phyloP scores from a whole-genome alignment of 1,140 invertebrate species.

The Lepidurus packardi region DNA sequence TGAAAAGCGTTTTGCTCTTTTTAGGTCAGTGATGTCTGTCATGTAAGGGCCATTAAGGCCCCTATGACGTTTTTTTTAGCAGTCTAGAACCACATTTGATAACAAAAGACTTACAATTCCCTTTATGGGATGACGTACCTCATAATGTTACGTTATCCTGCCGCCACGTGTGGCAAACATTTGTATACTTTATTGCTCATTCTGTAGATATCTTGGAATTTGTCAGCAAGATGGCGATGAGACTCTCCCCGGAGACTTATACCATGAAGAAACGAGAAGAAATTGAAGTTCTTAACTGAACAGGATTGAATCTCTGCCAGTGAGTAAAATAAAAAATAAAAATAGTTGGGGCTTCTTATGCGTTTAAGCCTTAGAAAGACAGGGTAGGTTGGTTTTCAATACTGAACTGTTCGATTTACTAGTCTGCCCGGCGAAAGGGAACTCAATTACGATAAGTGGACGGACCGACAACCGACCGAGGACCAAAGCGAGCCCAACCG shows the following conservation, averaged over 20 bases:
- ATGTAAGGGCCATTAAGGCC: not conserved
- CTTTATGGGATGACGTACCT: too few relatives aligned
- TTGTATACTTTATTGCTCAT: too few relatives aligned
- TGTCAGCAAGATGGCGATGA: too few relatives aligned
- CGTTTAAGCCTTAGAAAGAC: not conserved
- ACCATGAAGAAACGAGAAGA: too few relatives aligned
- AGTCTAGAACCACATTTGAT: not conserved
- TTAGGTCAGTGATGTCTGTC: not conserved
- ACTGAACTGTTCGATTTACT: not conserved
- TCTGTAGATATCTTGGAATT: too few relatives aligned
- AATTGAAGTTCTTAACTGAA: too few relatives aligned
- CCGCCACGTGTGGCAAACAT: too few relatives aligned
- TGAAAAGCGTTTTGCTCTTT: not conserved
- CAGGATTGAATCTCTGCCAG: too few relatives aligned
- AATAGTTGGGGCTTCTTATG: too few relatives aligned
- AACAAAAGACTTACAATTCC: not conserved
- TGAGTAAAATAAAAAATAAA: too few relatives aligned
- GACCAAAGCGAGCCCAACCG: not conserved
- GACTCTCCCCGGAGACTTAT: too few relatives aligned
- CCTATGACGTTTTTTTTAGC: not conserved
- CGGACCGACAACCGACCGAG: not conserved
- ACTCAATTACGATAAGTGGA: slow-evolving; percentile 17
- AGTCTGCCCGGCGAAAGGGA: not conserved
- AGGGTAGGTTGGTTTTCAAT: not conserved
- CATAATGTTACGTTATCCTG: too few relatives aligned